Evolutionary conservation across 2,797 vertebrate genomes (phyloP), one percentile per base, ranked within the genome.

Genomic region (Platalea minor): DNA sequence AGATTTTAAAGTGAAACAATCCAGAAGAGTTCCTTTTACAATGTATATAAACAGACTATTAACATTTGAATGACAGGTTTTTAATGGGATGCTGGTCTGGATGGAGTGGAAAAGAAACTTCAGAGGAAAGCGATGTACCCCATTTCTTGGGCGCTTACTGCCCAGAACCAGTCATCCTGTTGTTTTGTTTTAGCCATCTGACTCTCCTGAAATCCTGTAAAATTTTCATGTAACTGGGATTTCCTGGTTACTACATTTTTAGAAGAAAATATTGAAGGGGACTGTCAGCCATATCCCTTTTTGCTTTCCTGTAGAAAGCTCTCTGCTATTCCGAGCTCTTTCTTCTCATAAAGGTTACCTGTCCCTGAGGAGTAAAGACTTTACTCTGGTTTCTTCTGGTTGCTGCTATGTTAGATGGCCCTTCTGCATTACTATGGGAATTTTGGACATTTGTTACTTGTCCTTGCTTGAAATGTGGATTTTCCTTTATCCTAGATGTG

Each of bases 1-100:
- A 80, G 63, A 24, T 85, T 85, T 92, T 68, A 5, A 77, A 94
- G 88, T 53, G 57, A 95, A 91, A 87, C 70, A 85, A 60, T 77
- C 64, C 60, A 60, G 78, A 54, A 56, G 81, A 92, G 81, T 56
- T 83, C 18, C 81, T 77, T 91, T 93, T 61, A 28, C 73, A 33
- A 26, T 23, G 50, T 65, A 28, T 74, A 29, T n/a, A 81, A 81
- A 25, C 83, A 85, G 84, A 19, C 51, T 17, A 33, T 79, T 80
- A 61, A n/a, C 18, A 2, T 51, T 41, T 21, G 61, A 75, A 24
- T 70, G 48, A 18, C 2, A 7, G 64, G 35, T 11, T 29, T 86
- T 79, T 91, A 86, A 79, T 86, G 51, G 83, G 67, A 63, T 59
- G 56, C 54, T 37, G 68, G 24, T 35, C 75, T 84, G 80, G 56